phyloP scores from a whole-genome alignment of 2,888 invertebrate species.

The Andrena fulva region DNA sequence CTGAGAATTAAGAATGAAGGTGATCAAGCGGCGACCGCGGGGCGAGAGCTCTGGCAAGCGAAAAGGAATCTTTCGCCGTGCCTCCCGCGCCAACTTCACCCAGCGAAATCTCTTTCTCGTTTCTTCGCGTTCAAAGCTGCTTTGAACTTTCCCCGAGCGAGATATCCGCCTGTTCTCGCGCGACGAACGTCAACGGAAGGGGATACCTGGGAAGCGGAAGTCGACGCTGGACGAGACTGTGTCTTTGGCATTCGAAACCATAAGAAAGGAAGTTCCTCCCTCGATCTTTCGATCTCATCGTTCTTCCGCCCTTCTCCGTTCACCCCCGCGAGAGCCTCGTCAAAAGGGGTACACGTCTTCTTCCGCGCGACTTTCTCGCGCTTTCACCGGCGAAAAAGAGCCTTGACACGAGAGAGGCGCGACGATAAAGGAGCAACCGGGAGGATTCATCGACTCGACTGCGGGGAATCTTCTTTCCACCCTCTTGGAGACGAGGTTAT shows the following conservation, averaged over 20 bases:
- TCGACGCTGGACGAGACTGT: constrained; percentile 34
- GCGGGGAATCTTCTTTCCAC: constrained; percentile 16
- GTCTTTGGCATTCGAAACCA: constrained; percentile 54
- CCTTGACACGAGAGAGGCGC: constrained; percentile 27
- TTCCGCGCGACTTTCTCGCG: constrained; percentile 63
- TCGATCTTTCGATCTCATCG: constrained; percentile 50
- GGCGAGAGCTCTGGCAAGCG: constrained; percentile 18
- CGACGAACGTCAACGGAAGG: background rate
- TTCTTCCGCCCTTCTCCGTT: constrained; percentile 1
- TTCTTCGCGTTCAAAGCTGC: constrained; percentile 21
- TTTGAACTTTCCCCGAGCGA: constrained; percentile 37
- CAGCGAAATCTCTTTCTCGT: background rate
- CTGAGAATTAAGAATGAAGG: background rate
- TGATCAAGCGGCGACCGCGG: constrained; percentile 7
- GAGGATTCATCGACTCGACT: constrained; percentile 59
- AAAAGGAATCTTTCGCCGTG: constrained; percentile 24
- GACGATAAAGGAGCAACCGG: constrained; percentile 66
- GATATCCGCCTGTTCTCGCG: constrained; percentile 25
- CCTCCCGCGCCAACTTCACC: background rate
- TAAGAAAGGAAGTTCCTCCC: constrained; percentile 63
- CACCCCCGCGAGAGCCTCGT: constrained; percentile 24
- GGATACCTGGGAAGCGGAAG: constrained; percentile 39
- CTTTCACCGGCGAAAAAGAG: constrained; percentile 46
- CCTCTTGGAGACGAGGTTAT: constrained; percentile 61
- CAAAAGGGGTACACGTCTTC: constrained; percentile 54